A percentile compares a stretch with the other conserved stretches of the same genome.
Conservation (phyloP, 2,888 invertebrate genomes). For the Noctua janthina region DNA sequence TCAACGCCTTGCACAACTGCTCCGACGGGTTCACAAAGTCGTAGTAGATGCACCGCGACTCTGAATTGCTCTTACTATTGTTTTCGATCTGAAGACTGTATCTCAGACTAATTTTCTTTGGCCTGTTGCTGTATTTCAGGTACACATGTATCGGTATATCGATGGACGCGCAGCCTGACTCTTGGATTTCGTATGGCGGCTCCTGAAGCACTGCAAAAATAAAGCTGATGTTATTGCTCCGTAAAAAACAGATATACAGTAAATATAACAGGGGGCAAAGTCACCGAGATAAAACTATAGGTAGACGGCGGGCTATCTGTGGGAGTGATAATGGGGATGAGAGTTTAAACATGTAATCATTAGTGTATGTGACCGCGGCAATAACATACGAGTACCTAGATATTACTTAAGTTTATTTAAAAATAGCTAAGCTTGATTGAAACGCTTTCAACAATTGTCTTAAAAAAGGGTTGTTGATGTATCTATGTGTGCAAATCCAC, state of each 20-base stretch:
- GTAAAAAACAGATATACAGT: conserved; percentile 64
- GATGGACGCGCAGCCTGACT: conserved; percentile 86
- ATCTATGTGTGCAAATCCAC: background rate
- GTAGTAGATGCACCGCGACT: conserved; percentile 85
- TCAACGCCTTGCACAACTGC: conserved; percentile 81
- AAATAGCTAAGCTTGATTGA: conserved; percentile 9
- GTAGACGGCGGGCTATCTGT: conserved; percentile 77
- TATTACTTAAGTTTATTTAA: conserved; percentile 9
- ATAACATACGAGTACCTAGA: conserved; percentile 29
- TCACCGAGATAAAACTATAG: conserved; percentile 73
- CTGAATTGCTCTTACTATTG: conserved; percentile 81
- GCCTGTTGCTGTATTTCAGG: conserved; percentile 84
- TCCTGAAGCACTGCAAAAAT: conserved; percentile 86
- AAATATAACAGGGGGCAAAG: conserved; percentile 69
- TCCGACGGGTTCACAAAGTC: conserved; percentile 85
- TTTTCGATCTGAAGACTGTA: conserved; percentile 86
- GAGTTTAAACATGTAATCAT: conserved; percentile 72
- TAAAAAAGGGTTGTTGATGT: background rate
- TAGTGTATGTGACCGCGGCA: conserved; percentile 40
- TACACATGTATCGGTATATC: conserved; percentile 88
- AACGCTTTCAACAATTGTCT: background rate
- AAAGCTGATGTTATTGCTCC: conserved; percentile 67
- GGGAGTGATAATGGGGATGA: conserved; percentile 79
- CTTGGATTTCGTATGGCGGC: conserved; percentile 89
- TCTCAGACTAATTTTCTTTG: conserved; percentile 85